Evolutionary conservation across 2,888 invertebrate species (phyloP), one percentile per base, ranked within the genome.

Genomic region (Abrostola triplasia): DNA sequence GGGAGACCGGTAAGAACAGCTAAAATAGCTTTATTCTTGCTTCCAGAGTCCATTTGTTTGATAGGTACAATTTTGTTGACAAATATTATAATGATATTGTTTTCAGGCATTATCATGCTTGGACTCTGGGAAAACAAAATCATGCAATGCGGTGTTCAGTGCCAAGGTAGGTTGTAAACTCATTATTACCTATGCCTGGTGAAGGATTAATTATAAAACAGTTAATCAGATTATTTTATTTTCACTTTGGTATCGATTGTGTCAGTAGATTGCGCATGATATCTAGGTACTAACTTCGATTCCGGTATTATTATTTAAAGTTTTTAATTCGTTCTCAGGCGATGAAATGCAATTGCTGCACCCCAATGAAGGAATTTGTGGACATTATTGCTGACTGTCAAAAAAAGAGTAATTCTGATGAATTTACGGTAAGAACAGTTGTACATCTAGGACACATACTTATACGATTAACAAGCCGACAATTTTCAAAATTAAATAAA

Each of bases 81-180:
- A n/a, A n/a, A n/a, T n/a, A n/a, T n/a, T n/a, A 6, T 9, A 4
- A 7, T 44, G 8, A 5, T 5, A 40, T 36, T 8, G 36, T 36
- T 56, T 55, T 1, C 10, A 38, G 61, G 38, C 37, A 5, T 10
- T 36, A 12, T 37, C 38, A 44, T 56, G 42, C 44, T 11, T 44
- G 42, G 12, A 36, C 12, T 0, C 9, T 4, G n/a, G 24, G 11
- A 36, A 61, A 24, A 55, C 5, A 2, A n/a, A 51, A 35, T 42
- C 62, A 11, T 62, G 51, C 13, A 1, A 56, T 38, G 44, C 49
- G 6, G 47, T 62, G 8, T 62, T 62, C 35, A 62, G 50, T 13
- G 44, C 62, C 10, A 12, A 56, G 2, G 56, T 62, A 62, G 56
- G 62, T 59, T 5, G 10, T 8, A n/a, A n/a, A n/a, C n/a, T n/a